These are phyloP conservation scores for Hycleus phaleratus DNA, from an alignment of 1,140 invertebrate species.

Conservation along the genomic window DNA sequence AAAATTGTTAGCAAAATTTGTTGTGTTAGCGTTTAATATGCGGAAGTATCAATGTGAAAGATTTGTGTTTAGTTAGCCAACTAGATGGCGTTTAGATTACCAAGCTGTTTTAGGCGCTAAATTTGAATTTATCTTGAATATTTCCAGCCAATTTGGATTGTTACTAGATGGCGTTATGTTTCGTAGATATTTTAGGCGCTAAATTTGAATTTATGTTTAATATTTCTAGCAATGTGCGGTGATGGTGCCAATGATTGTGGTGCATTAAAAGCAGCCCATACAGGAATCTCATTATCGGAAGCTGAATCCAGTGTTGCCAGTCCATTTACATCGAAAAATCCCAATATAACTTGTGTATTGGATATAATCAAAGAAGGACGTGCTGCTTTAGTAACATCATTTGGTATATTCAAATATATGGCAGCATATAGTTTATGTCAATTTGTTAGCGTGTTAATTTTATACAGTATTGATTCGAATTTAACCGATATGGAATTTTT, in stretches of 20 bases:
- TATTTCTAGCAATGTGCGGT: slow-evolving; percentile 78
- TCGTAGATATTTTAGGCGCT: neutral
- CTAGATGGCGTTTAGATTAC: too few relatives aligned
- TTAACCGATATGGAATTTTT: slow-evolving; percentile 77
- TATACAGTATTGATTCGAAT: slow-evolving; percentile 79
- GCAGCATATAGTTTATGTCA: slow-evolving; percentile 69
- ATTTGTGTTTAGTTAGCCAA: too few relatives aligned
- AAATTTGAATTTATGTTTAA: slow-evolving; percentile 1
- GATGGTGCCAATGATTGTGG: slow-evolving; percentile 98
- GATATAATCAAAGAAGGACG: slow-evolving; percentile 88
- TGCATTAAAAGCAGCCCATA: slow-evolving; percentile 89
- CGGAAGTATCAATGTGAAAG: too few relatives aligned
- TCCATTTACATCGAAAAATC: slow-evolving; percentile 87
- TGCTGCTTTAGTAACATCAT: slow-evolving; percentile 90
- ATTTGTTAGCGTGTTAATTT: slow-evolving; percentile 83
- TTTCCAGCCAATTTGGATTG: slow-evolving; percentile 38
- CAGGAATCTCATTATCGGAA: slow-evolving; percentile 92
- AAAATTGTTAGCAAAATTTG: too few relatives aligned
- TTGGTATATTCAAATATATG: slow-evolving; percentile 95
- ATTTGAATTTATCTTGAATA: neutral
- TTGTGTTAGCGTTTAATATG: too few relatives aligned
- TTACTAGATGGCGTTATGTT: too few relatives aligned
- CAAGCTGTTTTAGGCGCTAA: neutral
- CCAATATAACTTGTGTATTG: slow-evolving; percentile 87
- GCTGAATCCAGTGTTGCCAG: slow-evolving; percentile 93